Evolutionary conservation across 2,797 vertebrate species (phyloP).

Genomic region (Dallia pectoralis): DNA sequence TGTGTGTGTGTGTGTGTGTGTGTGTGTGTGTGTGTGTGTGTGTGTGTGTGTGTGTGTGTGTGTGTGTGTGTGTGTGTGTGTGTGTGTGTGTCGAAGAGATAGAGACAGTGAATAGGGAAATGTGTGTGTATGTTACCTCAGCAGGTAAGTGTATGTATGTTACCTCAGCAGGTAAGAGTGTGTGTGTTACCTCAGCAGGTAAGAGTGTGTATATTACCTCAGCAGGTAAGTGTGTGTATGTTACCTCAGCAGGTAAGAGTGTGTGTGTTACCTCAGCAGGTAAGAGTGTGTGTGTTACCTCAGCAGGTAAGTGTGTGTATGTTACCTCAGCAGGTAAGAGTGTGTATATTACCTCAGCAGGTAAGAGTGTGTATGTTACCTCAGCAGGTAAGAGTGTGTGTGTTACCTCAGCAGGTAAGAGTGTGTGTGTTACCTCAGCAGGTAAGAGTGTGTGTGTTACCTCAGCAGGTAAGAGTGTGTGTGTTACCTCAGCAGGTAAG

Average conservation of each 20-base stretch:
- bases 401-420: not conserved
- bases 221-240: no score
- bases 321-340: not conserved
- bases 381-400: no score
- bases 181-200: conserved; percentile 64
- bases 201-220: conserved; percentile 92
- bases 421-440: not conserved
- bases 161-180: conserved; percentile 77
- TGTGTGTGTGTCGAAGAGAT: no score
- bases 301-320: no score
- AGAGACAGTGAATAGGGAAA: not conserved
- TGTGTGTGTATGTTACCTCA: conserved; percentile 74
- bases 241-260: not conserved
- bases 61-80: no score
- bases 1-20: no score
- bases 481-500: no score
- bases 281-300: not conserved
- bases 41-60: conserved; percentile 23
- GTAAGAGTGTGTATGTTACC: not conserved
- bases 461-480: no score
- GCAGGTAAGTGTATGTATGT: conserved; percentile 92
- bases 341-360: not conserved
- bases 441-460: conserved; percentile 7
- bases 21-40: not conserved
- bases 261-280: not conserved